A percentile compares a stretch with the other conserved stretches of the same genome.
Conservation (phyloP, 2,888 invertebrate genomes). For the Physocephala rufipes region DNA sequence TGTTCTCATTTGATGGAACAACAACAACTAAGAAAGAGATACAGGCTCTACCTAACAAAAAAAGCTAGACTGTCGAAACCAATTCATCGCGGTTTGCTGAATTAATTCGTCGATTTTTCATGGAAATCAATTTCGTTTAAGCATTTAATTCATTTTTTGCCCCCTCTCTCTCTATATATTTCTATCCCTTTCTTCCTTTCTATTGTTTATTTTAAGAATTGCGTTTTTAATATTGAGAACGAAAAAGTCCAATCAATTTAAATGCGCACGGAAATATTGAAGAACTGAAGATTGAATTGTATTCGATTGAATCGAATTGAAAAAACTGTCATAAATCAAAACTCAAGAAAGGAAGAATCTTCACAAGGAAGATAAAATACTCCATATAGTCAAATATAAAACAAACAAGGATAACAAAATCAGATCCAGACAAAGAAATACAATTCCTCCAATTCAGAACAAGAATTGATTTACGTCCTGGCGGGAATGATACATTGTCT, state of each 20-base stretch:
- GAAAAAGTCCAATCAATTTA: slow-evolving; percentile 12
- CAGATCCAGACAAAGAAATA: too few relatives aligned
- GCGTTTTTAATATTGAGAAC: not conserved
- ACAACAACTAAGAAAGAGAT: not conserved
- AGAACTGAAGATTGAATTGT: not conserved
- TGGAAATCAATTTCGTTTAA: slow-evolving; percentile 13
- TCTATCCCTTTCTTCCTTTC: not conserved
- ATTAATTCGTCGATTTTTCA: slow-evolving; percentile 22
- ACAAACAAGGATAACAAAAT: not conserved
- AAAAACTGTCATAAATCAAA: not conserved
- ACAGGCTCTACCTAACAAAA: slow-evolving; percentile 9
- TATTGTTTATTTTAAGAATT: not conserved
- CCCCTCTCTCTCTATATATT: not conserved
- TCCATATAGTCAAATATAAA: not conserved
- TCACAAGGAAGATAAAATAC: not conserved
- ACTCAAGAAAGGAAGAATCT: not conserved
- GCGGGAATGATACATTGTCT: too few relatives aligned
- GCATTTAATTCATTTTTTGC: not conserved
- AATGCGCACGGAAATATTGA: not conserved
- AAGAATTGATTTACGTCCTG: too few relatives aligned
- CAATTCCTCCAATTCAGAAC: too few relatives aligned
- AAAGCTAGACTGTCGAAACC: not conserved
- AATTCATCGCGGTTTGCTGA: slow-evolving; percentile 12
- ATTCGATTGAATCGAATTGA: slow-evolving; percentile 1
- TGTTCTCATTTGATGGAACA: not conserved